Evolutionary conservation across 2,888 invertebrate genomes (phyloP).

Genomic region (Trichogramma dendrolimi): DNA sequence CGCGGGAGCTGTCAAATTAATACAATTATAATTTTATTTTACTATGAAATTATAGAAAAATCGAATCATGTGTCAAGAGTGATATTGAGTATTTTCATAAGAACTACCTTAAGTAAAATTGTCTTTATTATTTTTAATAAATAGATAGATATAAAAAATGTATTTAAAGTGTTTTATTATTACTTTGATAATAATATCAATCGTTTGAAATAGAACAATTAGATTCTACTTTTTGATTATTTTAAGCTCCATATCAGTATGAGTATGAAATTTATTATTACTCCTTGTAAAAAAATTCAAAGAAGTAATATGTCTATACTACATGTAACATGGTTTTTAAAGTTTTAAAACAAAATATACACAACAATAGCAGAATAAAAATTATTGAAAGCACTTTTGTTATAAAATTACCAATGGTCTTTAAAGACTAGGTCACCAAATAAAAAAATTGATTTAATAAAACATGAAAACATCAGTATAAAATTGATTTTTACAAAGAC

Average conservation of each 20-base stretch:
- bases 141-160: too few species aligned
- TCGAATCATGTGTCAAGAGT: too few species aligned
- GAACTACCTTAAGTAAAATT: too few species aligned
- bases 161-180: too few species aligned
- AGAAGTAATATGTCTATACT: constrained; percentile 28
- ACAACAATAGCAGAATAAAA: constrained; percentile 21
- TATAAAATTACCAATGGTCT: constrained; percentile 11
- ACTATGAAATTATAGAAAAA: too few species aligned
- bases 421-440: constrained; percentile 24
- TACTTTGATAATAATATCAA: too few species aligned
- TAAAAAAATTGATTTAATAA: background rate
- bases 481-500: constrained; percentile 1
- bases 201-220: too few species aligned
- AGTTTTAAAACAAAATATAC: constrained; percentile 29
- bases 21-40: background rate
- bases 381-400: constrained; percentile 12
- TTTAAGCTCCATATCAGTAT: too few species aligned
- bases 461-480: background rate
- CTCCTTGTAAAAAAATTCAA: constrained; percentile 4
- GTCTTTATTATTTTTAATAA: too few species aligned
- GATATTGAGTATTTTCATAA: too few species aligned
- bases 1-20: constrained; percentile 45
- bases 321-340: constrained; percentile 28
- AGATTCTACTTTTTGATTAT: too few species aligned
- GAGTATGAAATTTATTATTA: too few species aligned